These are phyloP conservation scores for Spialia ferax DNA, from an alignment of 2,888 invertebrate species.

Conservation along the genomic window DNA sequence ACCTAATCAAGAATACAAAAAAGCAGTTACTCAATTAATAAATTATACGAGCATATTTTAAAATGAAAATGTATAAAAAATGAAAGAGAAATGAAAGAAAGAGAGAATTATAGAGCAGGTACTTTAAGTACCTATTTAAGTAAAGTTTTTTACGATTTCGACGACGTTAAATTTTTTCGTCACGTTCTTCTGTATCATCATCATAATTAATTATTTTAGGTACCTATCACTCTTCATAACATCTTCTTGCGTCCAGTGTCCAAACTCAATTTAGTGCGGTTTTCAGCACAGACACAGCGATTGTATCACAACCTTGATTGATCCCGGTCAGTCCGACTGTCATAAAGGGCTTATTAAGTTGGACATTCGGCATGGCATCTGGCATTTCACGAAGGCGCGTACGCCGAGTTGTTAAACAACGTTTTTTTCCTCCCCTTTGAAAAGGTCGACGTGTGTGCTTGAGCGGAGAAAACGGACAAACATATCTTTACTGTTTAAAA, in stretches of 20 bases:
- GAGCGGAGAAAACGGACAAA: constrained; percentile 31
- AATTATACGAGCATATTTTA: too few species aligned
- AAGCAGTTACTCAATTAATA: too few species aligned
- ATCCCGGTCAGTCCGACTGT: constrained; percentile 53
- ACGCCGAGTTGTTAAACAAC: constrained; percentile 31
- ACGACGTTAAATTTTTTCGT: too few species aligned
- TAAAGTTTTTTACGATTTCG: too few species aligned
- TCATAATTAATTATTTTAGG: too few species aligned
- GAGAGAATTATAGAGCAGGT: too few species aligned
- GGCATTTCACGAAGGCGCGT: constrained; percentile 40
- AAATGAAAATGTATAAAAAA: too few species aligned
- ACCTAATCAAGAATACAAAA: too few species aligned
- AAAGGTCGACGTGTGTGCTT: constrained; percentile 42
- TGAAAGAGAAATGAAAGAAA: too few species aligned
- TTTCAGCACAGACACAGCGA: constrained; percentile 18
- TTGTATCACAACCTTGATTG: constrained; percentile 26
- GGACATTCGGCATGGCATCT: constrained; percentile 30
- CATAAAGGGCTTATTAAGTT: constrained; percentile 49
- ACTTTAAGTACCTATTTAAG: too few species aligned
- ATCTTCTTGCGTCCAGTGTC: constrained; percentile 1
- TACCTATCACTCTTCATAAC: background rate
- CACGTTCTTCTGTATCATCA: too few species aligned
- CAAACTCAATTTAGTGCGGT: background rate
- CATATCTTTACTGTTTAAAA: background rate
- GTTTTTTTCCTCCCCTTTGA: constrained; percentile 36